Evolutionary conservation across 2,888 invertebrate species (phyloP).

Genomic region (Sesia bembeciformis): DNA sequence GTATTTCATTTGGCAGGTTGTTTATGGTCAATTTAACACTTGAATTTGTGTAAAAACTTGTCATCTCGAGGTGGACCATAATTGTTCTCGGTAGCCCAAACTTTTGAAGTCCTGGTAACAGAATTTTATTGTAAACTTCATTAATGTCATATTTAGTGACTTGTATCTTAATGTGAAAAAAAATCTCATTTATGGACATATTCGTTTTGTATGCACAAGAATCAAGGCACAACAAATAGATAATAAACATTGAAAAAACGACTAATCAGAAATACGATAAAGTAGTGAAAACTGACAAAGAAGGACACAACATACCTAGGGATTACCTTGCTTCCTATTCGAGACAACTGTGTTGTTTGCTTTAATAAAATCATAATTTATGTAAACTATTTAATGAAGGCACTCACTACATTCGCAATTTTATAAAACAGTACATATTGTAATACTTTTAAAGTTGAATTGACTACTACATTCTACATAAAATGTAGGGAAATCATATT

Average conservation of each 20-base stretch:
- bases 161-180: not conserved
- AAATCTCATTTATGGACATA: not conserved
- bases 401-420: not conserved
- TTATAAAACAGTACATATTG: constrained; percentile 1
- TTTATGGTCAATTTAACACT: constrained; percentile 42
- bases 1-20: constrained; percentile 69
- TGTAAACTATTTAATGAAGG: constrained; percentile 25
- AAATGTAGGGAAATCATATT: constrained; percentile 28
- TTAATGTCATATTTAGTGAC: not conserved
- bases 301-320: constrained; percentile 33
- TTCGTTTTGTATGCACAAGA: not conserved
- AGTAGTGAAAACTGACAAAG: not conserved
- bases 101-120: constrained; percentile 34
- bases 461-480: constrained; percentile 32
- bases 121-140: not conserved
- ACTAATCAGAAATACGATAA: not conserved
- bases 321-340: constrained; percentile 50
- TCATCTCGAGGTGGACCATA: constrained; percentile 68
- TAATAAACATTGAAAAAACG: constrained; percentile 33
- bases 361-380: constrained; percentile 66
- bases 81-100: constrained; percentile 26
- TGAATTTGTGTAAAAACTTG: constrained; percentile 37
- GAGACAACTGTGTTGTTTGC: constrained; percentile 55
- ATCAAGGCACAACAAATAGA: constrained; percentile 18
- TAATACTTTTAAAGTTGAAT: constrained; percentile 20